These are phyloP conservation scores for Jaculus jaculus DNA, from an alignment of 2,113 vertebrate species.

Conservation along the genomic window DNA sequence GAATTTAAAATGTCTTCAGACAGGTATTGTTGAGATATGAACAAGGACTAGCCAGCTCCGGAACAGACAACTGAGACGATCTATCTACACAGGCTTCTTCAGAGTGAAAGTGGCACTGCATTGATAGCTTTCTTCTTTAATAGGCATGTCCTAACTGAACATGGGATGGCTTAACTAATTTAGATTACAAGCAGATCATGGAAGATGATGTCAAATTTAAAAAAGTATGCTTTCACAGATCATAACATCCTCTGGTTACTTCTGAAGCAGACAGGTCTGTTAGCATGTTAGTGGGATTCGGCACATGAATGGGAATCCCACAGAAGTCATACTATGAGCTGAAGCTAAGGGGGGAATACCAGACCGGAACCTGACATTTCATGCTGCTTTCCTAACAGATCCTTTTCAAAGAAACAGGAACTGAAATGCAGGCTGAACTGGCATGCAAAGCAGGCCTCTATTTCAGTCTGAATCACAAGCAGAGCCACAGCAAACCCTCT, in stretches of 20 bases:
- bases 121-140: neutral
- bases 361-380: slow-evolving; percentile 76
- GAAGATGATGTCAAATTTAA: neutral
- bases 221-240: neutral
- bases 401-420: slow-evolving; percentile 81
- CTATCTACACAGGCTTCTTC: neutral
- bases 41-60: neutral
- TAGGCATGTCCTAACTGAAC: neutral
- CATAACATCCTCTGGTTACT: neutral
- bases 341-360: slow-evolving; percentile 69
- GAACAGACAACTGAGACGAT: neutral
- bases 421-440: slow-evolving; percentile 68
- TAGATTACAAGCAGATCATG: neutral
- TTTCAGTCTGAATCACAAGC: slow-evolving; percentile 79
- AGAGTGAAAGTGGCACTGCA: neutral
- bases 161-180: neutral
- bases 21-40: neutral
- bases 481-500: neutral
- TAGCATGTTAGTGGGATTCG: neutral
- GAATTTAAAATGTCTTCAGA: neutral
- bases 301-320: slow-evolving; percentile 66
- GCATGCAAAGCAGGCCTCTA: slow-evolving; percentile 75
- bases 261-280: slow-evolving; percentile 22
- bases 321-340: slow-evolving; percentile 40
- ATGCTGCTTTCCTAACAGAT: slow-evolving; percentile 52